These are phyloP conservation scores for Andrena minutula DNA, from an alignment of 2,888 invertebrate species.

Conservation along the genomic window DNA sequence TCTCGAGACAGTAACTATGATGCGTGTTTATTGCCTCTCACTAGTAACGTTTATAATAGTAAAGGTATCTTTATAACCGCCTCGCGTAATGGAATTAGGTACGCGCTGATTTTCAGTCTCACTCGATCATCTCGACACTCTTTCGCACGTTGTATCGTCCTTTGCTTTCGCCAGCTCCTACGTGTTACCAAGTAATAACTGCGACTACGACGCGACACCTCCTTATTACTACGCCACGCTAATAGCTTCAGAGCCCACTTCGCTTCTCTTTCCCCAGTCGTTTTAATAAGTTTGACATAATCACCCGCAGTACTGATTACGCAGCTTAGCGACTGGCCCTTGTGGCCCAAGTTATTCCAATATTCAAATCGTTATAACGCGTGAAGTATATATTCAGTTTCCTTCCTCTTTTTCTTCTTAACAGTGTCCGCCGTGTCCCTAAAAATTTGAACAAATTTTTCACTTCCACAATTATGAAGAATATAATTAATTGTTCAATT, in stretches of 20 bases:
- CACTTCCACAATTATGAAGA: no score
- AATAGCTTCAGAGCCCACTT: slow-evolving; percentile 61
- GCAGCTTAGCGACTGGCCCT: slow-evolving; percentile 13
- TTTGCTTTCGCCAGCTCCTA: slow-evolving; percentile 41
- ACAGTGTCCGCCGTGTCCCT: neutral
- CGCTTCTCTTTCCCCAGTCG: slow-evolving; percentile 36
- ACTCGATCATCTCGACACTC: slow-evolving; percentile 50
- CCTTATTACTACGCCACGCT: slow-evolving; percentile 67
- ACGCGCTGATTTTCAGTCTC: slow-evolving; percentile 28
- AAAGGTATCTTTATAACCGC: slow-evolving; percentile 75
- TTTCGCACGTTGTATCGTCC: slow-evolving; percentile 27
- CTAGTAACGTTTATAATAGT: slow-evolving; percentile 71
- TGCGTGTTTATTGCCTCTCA: slow-evolving; percentile 70
- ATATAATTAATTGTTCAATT: neutral
- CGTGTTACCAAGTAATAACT: slow-evolving; percentile 60
- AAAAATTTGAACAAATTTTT: neutral
- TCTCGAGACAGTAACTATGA: slow-evolving; percentile 74
- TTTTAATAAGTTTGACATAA: slow-evolving; percentile 64
- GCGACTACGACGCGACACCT: slow-evolving; percentile 63
- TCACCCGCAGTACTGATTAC: slow-evolving; percentile 45
- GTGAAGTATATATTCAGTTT: neutral
- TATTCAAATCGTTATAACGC: slow-evolving; percentile 6
- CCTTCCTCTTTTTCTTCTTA: neutral
- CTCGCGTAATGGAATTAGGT: slow-evolving; percentile 77
- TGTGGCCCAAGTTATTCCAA: neutral